A percentile compares a stretch with the other conserved stretches of the same genome.
Evolutionary conservation across 2,797 vertebrate genomes (phyloP).

Genomic region (Gobio occitaniae): DNA sequence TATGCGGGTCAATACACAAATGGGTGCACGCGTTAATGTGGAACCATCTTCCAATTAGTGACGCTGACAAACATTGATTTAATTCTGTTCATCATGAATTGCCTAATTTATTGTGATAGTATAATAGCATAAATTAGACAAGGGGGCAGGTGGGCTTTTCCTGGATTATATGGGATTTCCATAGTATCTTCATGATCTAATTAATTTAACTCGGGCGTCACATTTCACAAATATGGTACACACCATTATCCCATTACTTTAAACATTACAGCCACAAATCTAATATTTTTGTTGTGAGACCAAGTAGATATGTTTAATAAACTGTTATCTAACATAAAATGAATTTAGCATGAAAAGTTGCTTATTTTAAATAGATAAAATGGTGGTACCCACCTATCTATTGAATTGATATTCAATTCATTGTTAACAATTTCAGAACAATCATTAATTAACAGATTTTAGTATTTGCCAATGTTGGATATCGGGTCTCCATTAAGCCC

Average conservation of each 20-base stretch:
- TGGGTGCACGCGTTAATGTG: conserved; percentile 15
- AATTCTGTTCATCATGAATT: conserved; percentile 25
- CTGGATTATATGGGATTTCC: conserved; percentile 12
- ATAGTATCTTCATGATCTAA: conserved; percentile 28
- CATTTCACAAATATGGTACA: conserved; percentile 9
- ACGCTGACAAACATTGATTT: conserved; percentile 40
- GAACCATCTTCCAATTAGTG: conserved; percentile 40
- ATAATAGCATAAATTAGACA: conserved; percentile 30
- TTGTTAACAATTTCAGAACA: background rate
- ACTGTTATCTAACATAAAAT: background rate
- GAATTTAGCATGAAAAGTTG: background rate
- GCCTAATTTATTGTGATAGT: conserved; percentile 33
- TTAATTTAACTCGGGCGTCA: background rate
- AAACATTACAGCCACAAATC: background rate
- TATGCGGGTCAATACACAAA: background rate
- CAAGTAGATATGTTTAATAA: background rate
- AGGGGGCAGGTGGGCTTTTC: conserved; percentile 2
- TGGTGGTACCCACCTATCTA: background rate
- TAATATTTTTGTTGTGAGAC: background rate
- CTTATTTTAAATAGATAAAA: background rate
- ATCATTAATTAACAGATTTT: background rate
- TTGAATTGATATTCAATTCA: background rate
- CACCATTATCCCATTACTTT: background rate
- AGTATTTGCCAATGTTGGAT: background rate
- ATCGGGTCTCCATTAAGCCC: background rate